Conservation (phyloP, 1,140 invertebrate genomes). For the Planococcus citri region DNA sequence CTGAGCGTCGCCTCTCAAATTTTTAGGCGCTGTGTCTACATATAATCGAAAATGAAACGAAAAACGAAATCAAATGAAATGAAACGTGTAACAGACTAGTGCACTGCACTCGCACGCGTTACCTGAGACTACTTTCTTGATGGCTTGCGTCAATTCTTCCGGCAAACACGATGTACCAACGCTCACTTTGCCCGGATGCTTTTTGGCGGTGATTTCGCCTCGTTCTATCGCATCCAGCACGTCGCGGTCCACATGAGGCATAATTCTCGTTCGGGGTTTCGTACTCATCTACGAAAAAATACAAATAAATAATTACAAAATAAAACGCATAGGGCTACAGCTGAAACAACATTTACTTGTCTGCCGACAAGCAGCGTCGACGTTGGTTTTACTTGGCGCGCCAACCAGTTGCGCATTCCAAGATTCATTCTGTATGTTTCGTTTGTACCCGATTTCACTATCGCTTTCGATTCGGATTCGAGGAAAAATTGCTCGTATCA, state of each 20-base stretch:
- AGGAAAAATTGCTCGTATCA: no score
- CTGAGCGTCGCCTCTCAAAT: no score
- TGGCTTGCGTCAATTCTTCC: not conserved
- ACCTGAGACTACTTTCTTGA: not conserved
- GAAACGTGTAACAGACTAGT: not conserved
- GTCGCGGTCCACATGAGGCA: not conserved
- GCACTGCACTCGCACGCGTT: not conserved
- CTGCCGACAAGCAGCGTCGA: no score
- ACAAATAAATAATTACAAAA: no score
- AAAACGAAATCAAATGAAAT: not conserved
- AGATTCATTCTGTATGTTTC: no score
- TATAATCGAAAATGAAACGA: not conserved
- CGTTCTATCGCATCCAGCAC: not conserved
- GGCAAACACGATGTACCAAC: not conserved
- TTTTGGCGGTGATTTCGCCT: not conserved
- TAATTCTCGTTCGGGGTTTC: not conserved
- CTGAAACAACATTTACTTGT: no score
- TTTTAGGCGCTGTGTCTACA: not conserved
- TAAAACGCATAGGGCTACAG: no score
- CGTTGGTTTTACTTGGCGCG: no score
- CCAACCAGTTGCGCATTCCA: no score
- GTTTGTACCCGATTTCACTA: no score
- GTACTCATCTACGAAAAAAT: not conserved
- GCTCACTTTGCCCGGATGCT: not conserved
- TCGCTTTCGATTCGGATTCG: no score